These are phyloP conservation scores for Paradisaea rubra DNA, from an alignment of 2,113 vertebrate species.

Conservation along the genomic window DNA sequence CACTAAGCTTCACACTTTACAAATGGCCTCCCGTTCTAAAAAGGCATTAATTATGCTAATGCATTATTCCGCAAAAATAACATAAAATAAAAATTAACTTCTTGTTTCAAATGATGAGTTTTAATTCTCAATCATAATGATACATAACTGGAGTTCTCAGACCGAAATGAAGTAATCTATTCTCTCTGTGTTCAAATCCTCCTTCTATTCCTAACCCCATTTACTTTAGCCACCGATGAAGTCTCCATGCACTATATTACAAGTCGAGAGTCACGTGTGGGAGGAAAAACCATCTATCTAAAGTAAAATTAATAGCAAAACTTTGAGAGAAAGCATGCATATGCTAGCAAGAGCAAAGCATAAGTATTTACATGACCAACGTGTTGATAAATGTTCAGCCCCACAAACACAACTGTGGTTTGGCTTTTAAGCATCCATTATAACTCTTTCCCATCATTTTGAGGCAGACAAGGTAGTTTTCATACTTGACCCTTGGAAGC, in stretches of 20 bases:
- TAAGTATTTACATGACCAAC: background rate
- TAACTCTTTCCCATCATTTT: background rate
- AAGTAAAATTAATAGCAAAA: conserved; percentile 55
- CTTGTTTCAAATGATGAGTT: conserved; percentile 42
- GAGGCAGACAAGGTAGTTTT: conserved; percentile 4
- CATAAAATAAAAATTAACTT: background rate
- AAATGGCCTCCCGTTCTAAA: conserved; percentile 45
- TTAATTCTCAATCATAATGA: conserved; percentile 43
- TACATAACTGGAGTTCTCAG: conserved; percentile 42
- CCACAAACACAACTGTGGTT: conserved; percentile 22
- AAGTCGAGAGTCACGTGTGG: conserved; percentile 26
- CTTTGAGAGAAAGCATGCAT: background rate
- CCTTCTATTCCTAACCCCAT: background rate
- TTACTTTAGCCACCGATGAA: background rate
- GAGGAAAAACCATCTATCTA: conserved; percentile 6
- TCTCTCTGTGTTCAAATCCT: conserved; percentile 1
- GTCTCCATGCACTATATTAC: background rate
- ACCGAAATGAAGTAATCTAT: conserved; percentile 24
- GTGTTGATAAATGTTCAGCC: background rate
- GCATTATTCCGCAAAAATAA: conserved; percentile 7
- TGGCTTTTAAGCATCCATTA: conserved; percentile 24
- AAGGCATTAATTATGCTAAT: conserved; percentile 50
- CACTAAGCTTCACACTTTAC: conserved; percentile 42
- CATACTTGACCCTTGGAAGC: conserved; percentile 24
- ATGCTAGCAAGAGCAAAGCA: background rate